These are phyloP conservation scores for Cnemophilus loriae DNA, from an alignment of 2,113 vertebrate genomes.

Conservation along the genomic window DNA sequence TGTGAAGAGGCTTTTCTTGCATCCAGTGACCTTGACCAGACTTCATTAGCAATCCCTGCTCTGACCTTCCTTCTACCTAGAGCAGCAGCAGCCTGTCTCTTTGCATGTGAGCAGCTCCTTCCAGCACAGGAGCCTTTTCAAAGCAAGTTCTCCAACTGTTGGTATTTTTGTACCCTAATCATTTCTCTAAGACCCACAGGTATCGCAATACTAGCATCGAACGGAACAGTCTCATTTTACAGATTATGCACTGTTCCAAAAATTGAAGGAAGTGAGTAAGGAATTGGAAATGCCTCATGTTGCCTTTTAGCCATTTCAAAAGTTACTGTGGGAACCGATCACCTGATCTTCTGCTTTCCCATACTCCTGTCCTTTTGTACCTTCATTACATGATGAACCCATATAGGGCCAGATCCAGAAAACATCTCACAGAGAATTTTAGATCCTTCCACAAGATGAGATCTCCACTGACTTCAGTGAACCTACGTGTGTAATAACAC, in stretches of 20 bases:
- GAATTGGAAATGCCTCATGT: neutral
- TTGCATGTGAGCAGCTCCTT: neutral
- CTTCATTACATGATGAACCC: neutral
- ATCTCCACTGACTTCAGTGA: neutral
- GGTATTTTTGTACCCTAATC: neutral
- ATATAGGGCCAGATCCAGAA: neutral
- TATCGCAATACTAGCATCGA: neutral
- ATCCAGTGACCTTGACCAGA: neutral
- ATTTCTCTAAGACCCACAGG: neutral
- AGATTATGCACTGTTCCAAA: neutral
- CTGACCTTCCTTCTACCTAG: neutral
- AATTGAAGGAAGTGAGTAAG: neutral
- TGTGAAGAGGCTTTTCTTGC: neutral
- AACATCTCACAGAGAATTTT: neutral
- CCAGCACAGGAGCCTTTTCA: neutral
- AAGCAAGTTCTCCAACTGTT: neutral
- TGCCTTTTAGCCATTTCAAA: neutral
- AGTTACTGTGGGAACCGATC: neutral
- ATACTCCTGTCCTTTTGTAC: neutral
- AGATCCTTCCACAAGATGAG: neutral
- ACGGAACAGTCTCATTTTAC: neutral
- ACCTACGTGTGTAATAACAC: neutral
- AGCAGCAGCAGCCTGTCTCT: neutral
- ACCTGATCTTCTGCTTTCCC: neutral
- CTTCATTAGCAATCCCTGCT: neutral